A percentile compares a stretch with the other conserved stretches of the same genome.
These are phyloP conservation scores for Epistrophe eligans DNA, from an alignment of 2,888 invertebrate genomes.

Conservation along the genomic window DNA sequence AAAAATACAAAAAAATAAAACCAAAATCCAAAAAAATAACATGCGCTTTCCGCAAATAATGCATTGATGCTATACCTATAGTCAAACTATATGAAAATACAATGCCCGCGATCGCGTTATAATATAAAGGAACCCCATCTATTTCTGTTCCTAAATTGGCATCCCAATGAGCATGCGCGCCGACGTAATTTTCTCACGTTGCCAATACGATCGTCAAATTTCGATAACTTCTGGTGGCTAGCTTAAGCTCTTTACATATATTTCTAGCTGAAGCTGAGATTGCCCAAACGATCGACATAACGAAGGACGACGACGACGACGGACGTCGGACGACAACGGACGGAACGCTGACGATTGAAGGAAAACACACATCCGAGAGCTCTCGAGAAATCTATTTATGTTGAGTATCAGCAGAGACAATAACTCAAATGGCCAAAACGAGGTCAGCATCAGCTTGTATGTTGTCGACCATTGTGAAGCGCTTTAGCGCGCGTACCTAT, in stretches of 20 bases:
- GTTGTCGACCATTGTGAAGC: constrained; percentile 1
- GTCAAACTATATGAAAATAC: constrained; percentile 3
- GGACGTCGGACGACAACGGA: neutral
- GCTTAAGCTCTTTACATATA: neutral
- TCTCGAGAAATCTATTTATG: constrained; percentile 68
- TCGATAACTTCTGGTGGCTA: constrained; percentile 69
- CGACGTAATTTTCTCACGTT: constrained; percentile 72
- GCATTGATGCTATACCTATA: constrained; percentile 27
- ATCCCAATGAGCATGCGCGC: constrained; percentile 63
- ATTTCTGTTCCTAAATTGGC: constrained; percentile 68
- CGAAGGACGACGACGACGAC: constrained; percentile 6
- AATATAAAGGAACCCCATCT: constrained; percentile 64
- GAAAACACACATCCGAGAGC: constrained; percentile 67
- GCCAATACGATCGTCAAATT: constrained; percentile 75
- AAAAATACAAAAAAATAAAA: neutral
- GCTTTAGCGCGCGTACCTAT: constrained; percentile 10
- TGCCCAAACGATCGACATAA: constrained; percentile 55
- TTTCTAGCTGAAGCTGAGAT: constrained; percentile 34
- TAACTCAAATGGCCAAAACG: constrained; percentile 73
- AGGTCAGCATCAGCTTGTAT: constrained; percentile 58
- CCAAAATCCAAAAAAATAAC: constrained; percentile 33
- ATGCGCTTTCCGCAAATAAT: constrained; percentile 60
- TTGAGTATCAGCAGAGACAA: constrained; percentile 72
- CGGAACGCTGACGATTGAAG: constrained; percentile 56
- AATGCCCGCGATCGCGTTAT: constrained; percentile 45